phyloP scores from a whole-genome alignment of 2,797 vertebrate genomes.

The Tenualosa thibaudeaui region DNA sequence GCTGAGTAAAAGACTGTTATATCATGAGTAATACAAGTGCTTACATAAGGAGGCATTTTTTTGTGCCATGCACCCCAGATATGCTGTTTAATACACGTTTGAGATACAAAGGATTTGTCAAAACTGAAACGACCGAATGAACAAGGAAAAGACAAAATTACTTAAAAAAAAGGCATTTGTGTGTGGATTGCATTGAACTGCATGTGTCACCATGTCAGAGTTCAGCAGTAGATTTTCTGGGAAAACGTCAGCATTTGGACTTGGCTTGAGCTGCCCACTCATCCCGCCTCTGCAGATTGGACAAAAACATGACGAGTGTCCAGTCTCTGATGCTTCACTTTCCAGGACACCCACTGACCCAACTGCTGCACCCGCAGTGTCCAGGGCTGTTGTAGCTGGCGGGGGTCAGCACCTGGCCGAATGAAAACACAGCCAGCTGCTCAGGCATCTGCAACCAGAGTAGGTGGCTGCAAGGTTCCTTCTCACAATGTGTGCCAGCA shows the following conservation, averaged over 20 bases:
- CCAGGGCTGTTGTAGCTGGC: not conserved
- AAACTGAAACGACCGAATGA: not conserved
- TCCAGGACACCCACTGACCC: conserved; percentile 2
- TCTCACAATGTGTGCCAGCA: not conserved
- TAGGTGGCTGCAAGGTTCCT: not conserved
- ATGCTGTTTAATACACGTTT: not conserved
- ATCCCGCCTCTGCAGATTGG: not conserved
- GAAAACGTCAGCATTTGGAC: not conserved
- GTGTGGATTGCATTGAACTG: not conserved
- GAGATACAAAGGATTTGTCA: not conserved
- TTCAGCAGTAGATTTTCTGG: not conserved
- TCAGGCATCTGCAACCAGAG: not conserved
- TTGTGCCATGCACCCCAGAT: not conserved
- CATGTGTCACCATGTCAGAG: conserved; percentile 7
- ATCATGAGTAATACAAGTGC: not conserved
- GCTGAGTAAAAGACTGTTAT: not conserved
- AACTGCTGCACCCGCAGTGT: not conserved
- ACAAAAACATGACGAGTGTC: conserved; percentile 27
- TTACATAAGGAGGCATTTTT: not conserved
- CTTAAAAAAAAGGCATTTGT: not conserved
- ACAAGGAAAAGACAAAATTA: not conserved
- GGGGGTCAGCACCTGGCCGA: not conserved
- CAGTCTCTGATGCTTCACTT: conserved; percentile 42
- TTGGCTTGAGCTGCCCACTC: not conserved
- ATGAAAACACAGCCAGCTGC: not conserved